Base-by-base conservation (phyloP, 2,888 invertebrate species). In the Rotaria macrura region DNA sequence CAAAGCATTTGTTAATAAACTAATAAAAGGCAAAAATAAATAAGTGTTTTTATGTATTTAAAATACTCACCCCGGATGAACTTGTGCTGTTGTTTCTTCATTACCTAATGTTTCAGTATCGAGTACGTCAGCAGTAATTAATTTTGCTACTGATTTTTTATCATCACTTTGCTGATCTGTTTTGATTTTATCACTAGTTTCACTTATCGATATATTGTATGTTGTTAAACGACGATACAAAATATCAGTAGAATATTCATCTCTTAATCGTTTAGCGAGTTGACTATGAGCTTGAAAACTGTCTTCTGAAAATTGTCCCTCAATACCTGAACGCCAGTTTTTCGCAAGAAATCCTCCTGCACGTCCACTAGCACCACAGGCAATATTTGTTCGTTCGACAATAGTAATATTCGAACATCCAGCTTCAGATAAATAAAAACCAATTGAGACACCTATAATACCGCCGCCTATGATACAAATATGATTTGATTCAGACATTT, bases 41-140 rank as follows among this genome's bases (percentile, higher is more conserved):
- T n/a, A n/a, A n/a, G n/a, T n/a, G n/a, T n/a, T n/a, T 79, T 40
- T 79, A 43, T 9, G 6, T 47, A 47, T 47, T 49, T 43, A 7
- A 7, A 43, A 4, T 3, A 23, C 9, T 4, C 12, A 79, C 79
- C 79, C 79, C 2, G 79, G 79, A 79, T 79, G 79, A 86, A 87
- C 83, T 85, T 88, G 87, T 12, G 88, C 87, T 55, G 87, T 88
- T 34, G 85, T 87, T 3, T 72, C 84, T 29, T 43, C 49, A 20
- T 52, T 85, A 47, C 87, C 88, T 83, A 88, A 43, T 29, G 84
- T 25, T 72, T 87, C 72, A 85, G 88, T 85, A 85, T 86, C 43
- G 85, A 87, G 65, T 25, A 79, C 79, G 14, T 79, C 25, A 43
- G 25, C 43, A 4, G 79, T 79, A 25, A 79, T n/a, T 43, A 40